phyloP scores from a whole-genome alignment of 2,113 vertebrate species.

The Bolborhynchus lineola region DNA sequence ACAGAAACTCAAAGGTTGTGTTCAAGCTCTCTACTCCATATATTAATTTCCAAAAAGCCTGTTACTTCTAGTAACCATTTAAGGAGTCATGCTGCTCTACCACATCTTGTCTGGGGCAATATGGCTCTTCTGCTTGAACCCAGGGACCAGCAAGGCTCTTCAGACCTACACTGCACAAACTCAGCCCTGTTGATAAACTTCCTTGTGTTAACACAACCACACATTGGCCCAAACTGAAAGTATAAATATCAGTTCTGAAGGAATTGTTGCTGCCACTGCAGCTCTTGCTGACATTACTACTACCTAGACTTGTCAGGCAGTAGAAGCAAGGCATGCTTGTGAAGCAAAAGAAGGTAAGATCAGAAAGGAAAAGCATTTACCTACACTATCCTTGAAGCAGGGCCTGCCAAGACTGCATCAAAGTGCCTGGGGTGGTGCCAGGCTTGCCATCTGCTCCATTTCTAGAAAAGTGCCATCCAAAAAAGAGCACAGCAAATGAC shows the following conservation, averaged over 20 bases:
- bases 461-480: not conserved
- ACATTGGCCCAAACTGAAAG: not conserved
- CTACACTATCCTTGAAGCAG: not conserved
- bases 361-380: not conserved
- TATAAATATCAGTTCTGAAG: not conserved
- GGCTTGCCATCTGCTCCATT: not conserved
- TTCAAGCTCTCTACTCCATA: not conserved
- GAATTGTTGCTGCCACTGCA: not conserved
- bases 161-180: not conserved
- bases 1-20: not conserved
- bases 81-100: not conserved
- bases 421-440: not conserved
- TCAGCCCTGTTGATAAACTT: not conserved
- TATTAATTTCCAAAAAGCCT: not conserved
- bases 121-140: accelerated
- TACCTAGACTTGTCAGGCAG: not conserved
- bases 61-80: not conserved
- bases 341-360: not conserved
- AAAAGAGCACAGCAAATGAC: not conserved
- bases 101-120: not conserved
- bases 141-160: not conserved
- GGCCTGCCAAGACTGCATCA: not conserved
- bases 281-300: not conserved
- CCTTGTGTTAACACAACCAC: not conserved
- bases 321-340: not conserved